Conservation (phyloP, 2,888 invertebrate genomes). For the Julus scandinavius region DNA sequence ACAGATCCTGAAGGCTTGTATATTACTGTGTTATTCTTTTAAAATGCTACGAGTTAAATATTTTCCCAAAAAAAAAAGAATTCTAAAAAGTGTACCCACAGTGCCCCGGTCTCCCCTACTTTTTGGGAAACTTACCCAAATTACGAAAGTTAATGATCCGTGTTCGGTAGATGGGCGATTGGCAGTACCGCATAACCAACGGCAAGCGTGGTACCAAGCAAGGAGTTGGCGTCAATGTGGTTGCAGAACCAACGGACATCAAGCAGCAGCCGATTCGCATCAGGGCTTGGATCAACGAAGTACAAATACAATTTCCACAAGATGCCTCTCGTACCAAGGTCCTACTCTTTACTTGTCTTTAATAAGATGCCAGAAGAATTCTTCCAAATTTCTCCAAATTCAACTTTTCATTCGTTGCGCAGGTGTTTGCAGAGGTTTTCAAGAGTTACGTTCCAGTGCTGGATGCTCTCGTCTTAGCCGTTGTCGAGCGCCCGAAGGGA, state of each 20-base stretch:
- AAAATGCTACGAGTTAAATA: no score
- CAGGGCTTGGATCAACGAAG: slow-evolving; percentile 59
- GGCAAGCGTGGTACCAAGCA: slow-evolving; percentile 44
- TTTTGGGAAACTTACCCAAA: background rate
- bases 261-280: slow-evolving; percentile 60
- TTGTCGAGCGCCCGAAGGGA: slow-evolving; percentile 60
- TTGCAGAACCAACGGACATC: slow-evolving; percentile 59
- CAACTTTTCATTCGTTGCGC: background rate
- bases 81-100: no score
- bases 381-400: background rate
- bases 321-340: slow-evolving; percentile 58
- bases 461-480: slow-evolving; percentile 60
- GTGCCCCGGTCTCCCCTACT: no score
- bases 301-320: slow-evolving; percentile 59
- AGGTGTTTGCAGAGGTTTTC: slow-evolving; percentile 60
- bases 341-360: background rate
- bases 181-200: slow-evolving; percentile 56
- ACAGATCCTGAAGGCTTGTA: no score
- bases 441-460: slow-evolving; percentile 60
- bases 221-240: slow-evolving; percentile 58
- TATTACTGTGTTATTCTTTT: no score
- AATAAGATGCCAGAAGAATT: no score
- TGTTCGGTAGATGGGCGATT: slow-evolving; percentile 55
- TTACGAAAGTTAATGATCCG: background rate
- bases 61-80: no score